phyloP scores from a whole-genome alignment of 2,113 vertebrate species.

The Picathartes gymnocephalus region DNA sequence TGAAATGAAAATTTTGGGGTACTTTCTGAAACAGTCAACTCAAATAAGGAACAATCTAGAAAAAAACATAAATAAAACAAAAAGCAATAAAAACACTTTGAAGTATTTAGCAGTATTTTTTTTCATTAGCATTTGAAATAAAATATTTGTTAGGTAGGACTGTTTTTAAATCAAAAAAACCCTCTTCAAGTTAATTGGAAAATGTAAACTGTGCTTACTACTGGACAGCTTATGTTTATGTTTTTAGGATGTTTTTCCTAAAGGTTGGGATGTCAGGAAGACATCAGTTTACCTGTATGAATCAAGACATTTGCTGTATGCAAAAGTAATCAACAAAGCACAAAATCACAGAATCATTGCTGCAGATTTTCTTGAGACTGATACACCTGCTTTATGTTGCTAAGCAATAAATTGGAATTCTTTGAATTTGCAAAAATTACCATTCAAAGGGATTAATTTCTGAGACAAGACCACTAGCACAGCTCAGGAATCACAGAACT shows the following conservation, averaged over 20 bases:
- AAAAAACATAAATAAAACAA: background rate
- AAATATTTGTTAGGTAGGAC: background rate
- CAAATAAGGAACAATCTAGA: background rate
- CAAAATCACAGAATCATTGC: background rate
- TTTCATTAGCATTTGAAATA: background rate
- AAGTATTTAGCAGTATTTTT: background rate
- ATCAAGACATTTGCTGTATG: background rate
- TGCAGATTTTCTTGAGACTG: background rate
- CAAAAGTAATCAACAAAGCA: background rate
- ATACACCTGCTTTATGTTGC: background rate
- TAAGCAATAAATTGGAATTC: background rate
- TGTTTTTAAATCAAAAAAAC: background rate
- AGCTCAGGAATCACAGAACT: background rate
- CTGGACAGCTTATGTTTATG: background rate
- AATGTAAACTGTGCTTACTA: background rate
- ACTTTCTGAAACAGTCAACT: background rate
- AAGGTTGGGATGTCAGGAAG: background rate
- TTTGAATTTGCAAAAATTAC: background rate
- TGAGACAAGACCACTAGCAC: background rate
- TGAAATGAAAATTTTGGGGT: background rate
- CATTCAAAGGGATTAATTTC: background rate
- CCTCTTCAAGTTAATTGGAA: background rate
- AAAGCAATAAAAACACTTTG: background rate
- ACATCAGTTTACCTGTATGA: background rate
- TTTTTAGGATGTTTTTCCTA: background rate